These are phyloP conservation scores for Rallus limicola DNA, from an alignment of 2,113 vertebrate genomes.

Conservation along the genomic window DNA sequence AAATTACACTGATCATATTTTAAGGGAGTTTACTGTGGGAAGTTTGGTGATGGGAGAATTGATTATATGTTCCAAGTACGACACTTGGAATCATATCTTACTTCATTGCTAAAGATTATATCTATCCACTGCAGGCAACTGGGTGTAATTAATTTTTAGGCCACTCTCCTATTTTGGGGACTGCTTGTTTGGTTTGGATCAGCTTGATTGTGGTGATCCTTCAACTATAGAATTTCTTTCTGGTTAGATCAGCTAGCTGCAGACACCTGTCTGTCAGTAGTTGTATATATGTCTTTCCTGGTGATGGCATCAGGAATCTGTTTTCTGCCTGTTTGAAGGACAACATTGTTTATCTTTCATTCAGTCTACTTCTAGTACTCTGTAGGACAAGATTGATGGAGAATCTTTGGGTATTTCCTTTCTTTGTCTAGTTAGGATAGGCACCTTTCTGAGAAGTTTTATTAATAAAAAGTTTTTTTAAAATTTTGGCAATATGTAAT, in stretches of 20 bases:
- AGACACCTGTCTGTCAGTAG: neutral
- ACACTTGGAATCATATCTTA: conserved; percentile 34
- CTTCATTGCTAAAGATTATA: conserved; percentile 51
- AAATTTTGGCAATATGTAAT: neutral
- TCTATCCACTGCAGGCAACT: neutral
- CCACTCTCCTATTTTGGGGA: conserved; percentile 29
- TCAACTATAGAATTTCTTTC: neutral
- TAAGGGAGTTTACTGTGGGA: conserved; percentile 52
- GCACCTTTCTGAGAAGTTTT: neutral
- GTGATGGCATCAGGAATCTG: neutral
- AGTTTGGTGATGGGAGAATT: conserved; percentile 61
- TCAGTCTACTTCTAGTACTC: neutral
- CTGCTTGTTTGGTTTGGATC: conserved; percentile 8
- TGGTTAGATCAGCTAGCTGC: neutral
- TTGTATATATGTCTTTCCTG: neutral
- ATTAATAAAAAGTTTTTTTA: neutral
- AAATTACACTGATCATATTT: conserved; percentile 39
- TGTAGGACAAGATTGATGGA: neutral
- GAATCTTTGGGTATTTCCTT: neutral
- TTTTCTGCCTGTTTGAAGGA: neutral
- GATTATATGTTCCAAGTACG: conserved; percentile 57
- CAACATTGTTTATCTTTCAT: neutral
- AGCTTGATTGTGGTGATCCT: neutral
- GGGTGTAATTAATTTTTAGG: conserved; percentile 67
- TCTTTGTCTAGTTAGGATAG: neutral